Percentiles rank a stretch among this genome's conserved stretches.
phyloP scores from a whole-genome alignment of 2,113 vertebrate species.

The Nothobranchius kuhntae region DNA sequence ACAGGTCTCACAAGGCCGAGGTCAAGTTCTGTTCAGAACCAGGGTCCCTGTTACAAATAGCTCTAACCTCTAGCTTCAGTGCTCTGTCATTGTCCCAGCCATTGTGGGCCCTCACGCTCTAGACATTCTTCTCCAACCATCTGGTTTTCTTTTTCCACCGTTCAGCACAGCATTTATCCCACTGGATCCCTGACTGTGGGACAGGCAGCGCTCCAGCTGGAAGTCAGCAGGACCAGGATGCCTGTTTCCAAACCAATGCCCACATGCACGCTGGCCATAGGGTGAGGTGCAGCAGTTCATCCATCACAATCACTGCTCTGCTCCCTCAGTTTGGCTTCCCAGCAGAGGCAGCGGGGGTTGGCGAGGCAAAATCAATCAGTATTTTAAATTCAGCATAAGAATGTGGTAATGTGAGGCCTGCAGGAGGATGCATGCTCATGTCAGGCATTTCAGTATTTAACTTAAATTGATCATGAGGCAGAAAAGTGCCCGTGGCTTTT shows the following conservation, averaged over 20 bases:
- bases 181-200: constrained; percentile 35
- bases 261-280: constrained; percentile 30
- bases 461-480: constrained; percentile 10
- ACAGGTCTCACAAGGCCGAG: constrained; percentile 33
- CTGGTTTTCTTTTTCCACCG: constrained; percentile 58
- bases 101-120: constrained; percentile 1
- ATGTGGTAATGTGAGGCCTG: constrained; percentile 10
- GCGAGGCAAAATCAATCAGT: constrained; percentile 27
- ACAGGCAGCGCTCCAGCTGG: constrained; percentile 69
- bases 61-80: constrained; percentile 5
- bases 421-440: background rate
- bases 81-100: constrained; percentile 33
- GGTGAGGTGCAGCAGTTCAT: constrained; percentile 35
- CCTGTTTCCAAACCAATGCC: constrained; percentile 39
- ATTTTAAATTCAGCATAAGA: constrained; percentile 30
- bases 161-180: constrained; percentile 30
- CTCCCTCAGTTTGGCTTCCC: constrained; percentile 9
- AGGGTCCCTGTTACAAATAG: constrained; percentile 46
- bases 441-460: constrained; percentile 7
- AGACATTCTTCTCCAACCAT: constrained; percentile 54
- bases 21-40: constrained; percentile 45
- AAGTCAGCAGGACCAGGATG: constrained; percentile 51
- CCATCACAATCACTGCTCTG: constrained; percentile 19
- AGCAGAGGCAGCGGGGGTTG: background rate
- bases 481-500: background rate